Percentiles rank a stretch among this genome's conserved stretches.
Conservation (phyloP, 2,113 vertebrate species). For the Leptosomus discolor region DNA sequence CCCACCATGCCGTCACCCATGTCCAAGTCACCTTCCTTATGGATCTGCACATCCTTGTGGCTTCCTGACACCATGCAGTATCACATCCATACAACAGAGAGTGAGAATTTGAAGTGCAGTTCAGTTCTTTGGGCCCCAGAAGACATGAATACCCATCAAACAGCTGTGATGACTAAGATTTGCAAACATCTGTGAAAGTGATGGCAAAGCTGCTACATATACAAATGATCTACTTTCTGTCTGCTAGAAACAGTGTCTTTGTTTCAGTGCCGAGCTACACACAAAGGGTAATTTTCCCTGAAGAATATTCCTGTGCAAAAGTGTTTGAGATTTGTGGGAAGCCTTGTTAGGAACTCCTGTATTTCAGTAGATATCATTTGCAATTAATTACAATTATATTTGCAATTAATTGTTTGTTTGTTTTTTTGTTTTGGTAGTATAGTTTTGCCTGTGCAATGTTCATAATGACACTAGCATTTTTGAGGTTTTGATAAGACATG, state of each 20-base stretch:
- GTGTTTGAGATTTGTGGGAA: neutral
- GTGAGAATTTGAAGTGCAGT: neutral
- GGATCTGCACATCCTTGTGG: fast-evolving
- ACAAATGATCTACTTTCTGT: neutral
- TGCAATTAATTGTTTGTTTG: too few relatives aligned
- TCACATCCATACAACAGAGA: fast-evolving
- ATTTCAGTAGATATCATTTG: neutral
- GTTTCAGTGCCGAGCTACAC: neutral
- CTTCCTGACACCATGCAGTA: neutral
- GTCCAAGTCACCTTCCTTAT: neutral
- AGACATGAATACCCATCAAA: neutral
- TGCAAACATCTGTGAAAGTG: neutral
- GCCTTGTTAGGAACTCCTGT: neutral
- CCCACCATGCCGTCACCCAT: fast-evolving
- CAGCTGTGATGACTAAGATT: neutral
- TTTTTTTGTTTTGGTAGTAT: neutral
- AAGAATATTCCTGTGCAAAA: neutral
- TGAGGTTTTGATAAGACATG: neutral
- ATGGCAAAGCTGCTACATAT: neutral
- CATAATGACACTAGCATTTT: neutral
- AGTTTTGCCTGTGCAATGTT: neutral
- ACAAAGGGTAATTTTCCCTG: neutral
- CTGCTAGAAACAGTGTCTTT: neutral
- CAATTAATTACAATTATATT: neutral
- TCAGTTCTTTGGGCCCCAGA: neutral